phyloP scores from a whole-genome alignment of 2,888 invertebrate genomes.

The Idaea straminata region DNA sequence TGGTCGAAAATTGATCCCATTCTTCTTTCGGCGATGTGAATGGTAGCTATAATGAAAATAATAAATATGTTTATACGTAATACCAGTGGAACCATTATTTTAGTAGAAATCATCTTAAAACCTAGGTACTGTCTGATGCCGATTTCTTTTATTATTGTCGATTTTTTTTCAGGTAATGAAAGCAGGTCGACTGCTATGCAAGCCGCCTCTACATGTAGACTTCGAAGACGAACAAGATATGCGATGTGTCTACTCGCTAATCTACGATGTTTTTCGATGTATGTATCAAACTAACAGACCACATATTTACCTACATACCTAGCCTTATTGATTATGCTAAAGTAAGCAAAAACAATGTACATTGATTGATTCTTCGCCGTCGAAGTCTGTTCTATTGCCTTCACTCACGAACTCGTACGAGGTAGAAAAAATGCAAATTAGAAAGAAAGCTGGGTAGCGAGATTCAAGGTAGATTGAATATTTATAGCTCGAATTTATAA shows the following conservation, averaged over 20 bases:
- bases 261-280: constrained; percentile 88
- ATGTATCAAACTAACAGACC: constrained; percentile 54
- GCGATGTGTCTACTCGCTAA: constrained; percentile 85
- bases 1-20: no score
- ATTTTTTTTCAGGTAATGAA: constrained; percentile 69
- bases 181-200: constrained; percentile 76
- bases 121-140: not conserved
- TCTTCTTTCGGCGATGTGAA: no score
- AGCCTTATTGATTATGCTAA: not conserved
- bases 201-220: constrained; percentile 69
- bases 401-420: not conserved
- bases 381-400: not conserved
- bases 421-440: not conserved
- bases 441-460: not conserved
- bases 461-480: not conserved
- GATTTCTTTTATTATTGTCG: not conserved
- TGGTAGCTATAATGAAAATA: no score
- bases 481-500: not conserved
- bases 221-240: constrained; percentile 86
- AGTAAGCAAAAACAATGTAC: not conserved
- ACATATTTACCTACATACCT: no score
- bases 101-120: not conserved
- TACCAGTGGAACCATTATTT: not conserved
- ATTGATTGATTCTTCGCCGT: not conserved
- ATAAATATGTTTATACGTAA: no score